Evolutionary conservation across 2,797 vertebrate genomes (phyloP), one percentile per base, ranked within the genome.

Genomic region (Lates japonicus): DNA sequence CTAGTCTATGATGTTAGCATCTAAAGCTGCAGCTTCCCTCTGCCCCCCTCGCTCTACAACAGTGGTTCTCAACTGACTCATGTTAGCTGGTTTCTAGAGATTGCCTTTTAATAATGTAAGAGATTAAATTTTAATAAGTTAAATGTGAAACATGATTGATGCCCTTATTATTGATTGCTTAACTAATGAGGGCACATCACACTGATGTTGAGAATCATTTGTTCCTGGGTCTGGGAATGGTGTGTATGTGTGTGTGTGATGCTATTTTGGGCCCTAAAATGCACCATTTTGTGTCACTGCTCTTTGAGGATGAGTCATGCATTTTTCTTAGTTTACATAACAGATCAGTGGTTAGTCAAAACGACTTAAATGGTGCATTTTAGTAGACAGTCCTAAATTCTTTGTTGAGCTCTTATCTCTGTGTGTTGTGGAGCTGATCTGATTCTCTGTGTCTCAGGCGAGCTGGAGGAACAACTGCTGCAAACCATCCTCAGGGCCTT

Each of bases 401-500:
- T 25, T 69, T 63, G 65, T 82, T 57, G 25, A 44, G 48, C 44
- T 37, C 13, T 55, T 49, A 3, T 60, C 37, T 76, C 14, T 61
- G 48, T 44, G 10, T 73, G 39, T 29, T 58, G 44, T 68, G 31
- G 76, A 51, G 61, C 78, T 91, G 54, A 91, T 75, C 41, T 67
- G 25, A 65, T 5, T 85, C 65, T 88, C 70, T 88, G 70, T 89
- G 57, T 84, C 63, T 59, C 91, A 98, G 97, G 97, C 2, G 97
- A 97, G 89, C 95, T 98, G 86, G 97, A 98, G 91, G 95, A 94
- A 62, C 97, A 98, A 92, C 94, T 98, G 48, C 95, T 98, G 54
- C 97, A 98, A 98, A 97, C 83, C 46, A 96, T 98, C 64, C 92
- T 98, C 87, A 97, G 97, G 91, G 96, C 97, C 85, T 97, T 98